Percentiles rank a stretch among this genome's conserved stretches.
Conservation (phyloP, 2,888 invertebrate species). For the Allophyes oxyacanthae region DNA sequence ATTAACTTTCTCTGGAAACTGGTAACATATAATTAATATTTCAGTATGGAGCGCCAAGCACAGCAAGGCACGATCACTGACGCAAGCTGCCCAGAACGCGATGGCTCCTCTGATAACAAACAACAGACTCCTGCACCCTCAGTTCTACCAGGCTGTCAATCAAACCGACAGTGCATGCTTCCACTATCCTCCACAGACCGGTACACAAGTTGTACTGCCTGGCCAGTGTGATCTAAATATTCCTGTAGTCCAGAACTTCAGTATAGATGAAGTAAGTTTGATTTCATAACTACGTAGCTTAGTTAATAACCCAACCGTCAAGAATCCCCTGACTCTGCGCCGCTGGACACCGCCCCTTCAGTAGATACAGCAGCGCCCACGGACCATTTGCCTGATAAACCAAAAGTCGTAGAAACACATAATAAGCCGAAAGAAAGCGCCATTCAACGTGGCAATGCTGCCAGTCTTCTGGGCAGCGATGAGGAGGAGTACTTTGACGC, state of each 20-base stretch:
- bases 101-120: constrained; percentile 62
- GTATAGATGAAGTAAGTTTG: constrained; percentile 64
- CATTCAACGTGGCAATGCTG: too few relatives aligned
- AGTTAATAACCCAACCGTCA: too few relatives aligned
- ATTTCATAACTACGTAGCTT: too few relatives aligned
- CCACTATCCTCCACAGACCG: constrained; percentile 73
- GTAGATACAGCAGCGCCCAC: too few relatives aligned
- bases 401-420: too few relatives aligned
- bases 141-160: constrained; percentile 69
- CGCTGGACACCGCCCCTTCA: too few relatives aligned
- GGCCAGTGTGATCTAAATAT: constrained; percentile 78
- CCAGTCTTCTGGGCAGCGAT: too few relatives aligned
- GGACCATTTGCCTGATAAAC: too few relatives aligned
- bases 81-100: constrained; percentile 59
- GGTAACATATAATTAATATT: constrained; percentile 4
- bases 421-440: too few relatives aligned
- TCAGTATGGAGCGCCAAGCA: constrained; percentile 83
- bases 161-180: constrained; percentile 76
- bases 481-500: too few relatives aligned
- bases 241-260: constrained; percentile 68
- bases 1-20: not conserved
- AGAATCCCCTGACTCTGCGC: too few relatives aligned
- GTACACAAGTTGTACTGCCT: constrained; percentile 71
- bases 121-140: constrained; percentile 64
- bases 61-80: constrained; percentile 67